These are phyloP conservation scores for Callinectes sapidus DNA, from an alignment of 2,888 invertebrate species.

Conservation along the genomic window DNA sequence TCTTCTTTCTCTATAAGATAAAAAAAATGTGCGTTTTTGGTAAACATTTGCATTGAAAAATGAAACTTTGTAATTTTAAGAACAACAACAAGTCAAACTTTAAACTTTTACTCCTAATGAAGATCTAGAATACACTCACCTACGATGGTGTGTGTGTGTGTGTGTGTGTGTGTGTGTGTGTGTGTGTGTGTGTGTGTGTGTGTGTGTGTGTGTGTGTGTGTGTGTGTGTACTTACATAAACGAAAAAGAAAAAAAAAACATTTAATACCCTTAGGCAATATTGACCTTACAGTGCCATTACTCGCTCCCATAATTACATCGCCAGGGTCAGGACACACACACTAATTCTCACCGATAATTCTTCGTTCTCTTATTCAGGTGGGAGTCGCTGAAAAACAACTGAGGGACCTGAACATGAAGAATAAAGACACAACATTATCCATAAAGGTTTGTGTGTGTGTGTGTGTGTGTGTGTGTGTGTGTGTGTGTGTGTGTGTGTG, in stretches of 20 bases:
- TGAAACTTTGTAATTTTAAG: neutral
- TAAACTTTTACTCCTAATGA: neutral
- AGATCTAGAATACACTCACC: neutral
- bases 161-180: neutral
- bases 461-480: neutral
- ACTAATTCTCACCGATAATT: neutral
- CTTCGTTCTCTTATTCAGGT: neutral
- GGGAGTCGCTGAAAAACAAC: neutral
- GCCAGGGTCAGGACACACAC: neutral
- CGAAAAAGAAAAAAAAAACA: neutral
- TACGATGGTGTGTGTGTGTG: neutral
- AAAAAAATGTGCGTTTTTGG: neutral
- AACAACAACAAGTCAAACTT: neutral
- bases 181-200: constrained; percentile 1
- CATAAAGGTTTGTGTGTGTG: neutral
- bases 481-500: neutral
- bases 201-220: neutral
- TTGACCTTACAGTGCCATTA: neutral
- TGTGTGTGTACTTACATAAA: neutral
- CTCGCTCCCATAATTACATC: neutral
- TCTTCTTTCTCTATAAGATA: too few relatives aligned
- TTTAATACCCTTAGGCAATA: too few relatives aligned
- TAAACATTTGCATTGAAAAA: neutral
- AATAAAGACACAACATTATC: neutral
- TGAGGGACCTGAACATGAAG: neutral